Evolutionary conservation across 1,140 invertebrate species (phyloP).

Genomic region (Sminthurides bifidus): DNA sequence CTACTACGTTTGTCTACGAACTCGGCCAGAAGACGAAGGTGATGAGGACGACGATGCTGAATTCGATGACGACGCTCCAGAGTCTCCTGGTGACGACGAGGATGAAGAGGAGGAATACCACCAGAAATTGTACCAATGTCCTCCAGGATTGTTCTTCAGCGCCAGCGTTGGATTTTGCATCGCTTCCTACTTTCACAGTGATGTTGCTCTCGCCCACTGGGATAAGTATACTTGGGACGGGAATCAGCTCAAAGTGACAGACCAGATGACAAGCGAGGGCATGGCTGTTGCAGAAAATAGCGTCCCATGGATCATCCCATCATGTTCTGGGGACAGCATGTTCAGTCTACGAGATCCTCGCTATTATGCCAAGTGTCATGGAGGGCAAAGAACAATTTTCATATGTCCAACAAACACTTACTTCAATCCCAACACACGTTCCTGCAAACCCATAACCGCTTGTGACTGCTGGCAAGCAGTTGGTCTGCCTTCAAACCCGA

Average conservation of each 20-base stretch:
- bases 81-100: not conserved
- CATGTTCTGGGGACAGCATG: constrained; percentile 15
- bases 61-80: not conserved
- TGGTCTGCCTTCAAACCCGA: constrained; percentile 17
- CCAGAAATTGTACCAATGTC: constrained; percentile 18
- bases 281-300: not conserved
- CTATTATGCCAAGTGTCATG: constrained; percentile 15
- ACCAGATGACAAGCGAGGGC: not conserved
- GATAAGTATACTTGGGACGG: constrained; percentile 24
- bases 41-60: constrained; percentile 11
- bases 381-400: constrained; percentile 2
- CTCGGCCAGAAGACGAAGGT: constrained; percentile 1
- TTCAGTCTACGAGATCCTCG: constrained; percentile 20
- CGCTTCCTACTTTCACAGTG: constrained; percentile 19
- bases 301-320: constrained; percentile 16
- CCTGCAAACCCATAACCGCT: constrained; percentile 7
- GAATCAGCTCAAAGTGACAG: not conserved
- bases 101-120: constrained; percentile 13
- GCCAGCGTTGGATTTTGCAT: constrained; percentile 21
- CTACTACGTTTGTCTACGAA: constrained; percentile 23
- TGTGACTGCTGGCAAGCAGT: constrained; percentile 27
- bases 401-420: constrained; percentile 27
- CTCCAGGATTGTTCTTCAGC: constrained; percentile 21
- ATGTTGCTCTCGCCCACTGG: not conserved
- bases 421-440: constrained; percentile 9